Conservation (phyloP, 2,888 invertebrate species). For the Ceriagrion tenellum region DNA sequence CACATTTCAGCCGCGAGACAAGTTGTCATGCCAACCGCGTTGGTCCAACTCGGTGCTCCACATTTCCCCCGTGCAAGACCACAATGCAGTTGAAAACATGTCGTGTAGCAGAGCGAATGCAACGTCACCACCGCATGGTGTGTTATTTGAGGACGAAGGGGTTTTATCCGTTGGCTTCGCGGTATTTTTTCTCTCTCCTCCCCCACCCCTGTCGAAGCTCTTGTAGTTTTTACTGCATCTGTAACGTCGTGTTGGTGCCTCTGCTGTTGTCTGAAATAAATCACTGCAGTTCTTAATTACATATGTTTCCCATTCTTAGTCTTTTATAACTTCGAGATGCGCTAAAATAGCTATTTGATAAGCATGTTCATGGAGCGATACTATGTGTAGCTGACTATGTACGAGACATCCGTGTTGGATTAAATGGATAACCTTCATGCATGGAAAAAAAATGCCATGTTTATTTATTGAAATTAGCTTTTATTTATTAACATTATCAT, state of each 20-base stretch:
- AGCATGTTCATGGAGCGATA: too few species aligned
- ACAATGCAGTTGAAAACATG: slow-evolving; percentile 16
- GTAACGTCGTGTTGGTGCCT: background rate
- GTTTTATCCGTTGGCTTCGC: background rate
- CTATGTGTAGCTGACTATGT: too few species aligned
- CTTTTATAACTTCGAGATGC: background rate
- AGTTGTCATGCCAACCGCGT: slow-evolving; percentile 39
- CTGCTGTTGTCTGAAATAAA: background rate
- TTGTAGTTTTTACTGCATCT: background rate
- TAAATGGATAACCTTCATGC: too few species aligned
- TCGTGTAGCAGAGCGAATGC: background rate
- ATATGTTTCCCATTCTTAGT: background rate
- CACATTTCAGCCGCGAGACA: background rate
- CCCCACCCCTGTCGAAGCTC: background rate
- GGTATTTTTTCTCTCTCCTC: background rate
- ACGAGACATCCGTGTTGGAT: too few species aligned
- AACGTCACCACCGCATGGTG: slow-evolving; percentile 17
- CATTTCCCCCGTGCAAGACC: slow-evolving; percentile 4
- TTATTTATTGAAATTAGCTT: too few species aligned
- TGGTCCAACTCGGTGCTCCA: slow-evolving; percentile 16
- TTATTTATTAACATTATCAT: too few species aligned
- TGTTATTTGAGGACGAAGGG: background rate
- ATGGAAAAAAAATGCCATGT: too few species aligned
- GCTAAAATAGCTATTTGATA: background rate
- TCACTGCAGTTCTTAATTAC: background rate